Evolutionary conservation across 1,140 invertebrate genomes (phyloP).

Genomic region (Anagrus nilaparvatae): DNA sequence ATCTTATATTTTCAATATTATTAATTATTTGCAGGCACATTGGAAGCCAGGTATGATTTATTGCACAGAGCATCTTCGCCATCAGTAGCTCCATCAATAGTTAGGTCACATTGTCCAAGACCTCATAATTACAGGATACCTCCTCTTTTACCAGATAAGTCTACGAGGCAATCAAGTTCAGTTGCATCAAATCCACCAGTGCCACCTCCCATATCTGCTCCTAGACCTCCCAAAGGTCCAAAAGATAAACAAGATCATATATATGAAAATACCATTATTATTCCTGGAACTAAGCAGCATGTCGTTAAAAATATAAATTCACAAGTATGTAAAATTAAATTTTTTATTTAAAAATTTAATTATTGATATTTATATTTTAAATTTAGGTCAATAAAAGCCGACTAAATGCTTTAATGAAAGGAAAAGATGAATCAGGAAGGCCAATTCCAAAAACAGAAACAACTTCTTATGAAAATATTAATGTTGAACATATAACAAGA

Average conservation of each 20-base stretch:
- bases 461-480: slow-evolving; percentile 74
- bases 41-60: slow-evolving; percentile 41
- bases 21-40: slow-evolving; percentile 18
- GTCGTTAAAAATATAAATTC: slow-evolving; percentile 38
- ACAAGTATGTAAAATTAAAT: no score
- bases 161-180: slow-evolving; percentile 19
- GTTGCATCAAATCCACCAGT: slow-evolving; percentile 25
- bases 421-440: slow-evolving; percentile 30
- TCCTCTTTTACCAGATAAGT: slow-evolving; percentile 31
- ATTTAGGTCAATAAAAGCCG: slow-evolving; percentile 26
- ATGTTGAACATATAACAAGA: slow-evolving; percentile 80
- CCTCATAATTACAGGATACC: slow-evolving; percentile 24
- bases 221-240: slow-evolving; percentile 28
- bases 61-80: slow-evolving; percentile 36
- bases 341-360: no score
- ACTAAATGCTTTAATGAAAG: slow-evolving; percentile 35
- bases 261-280: slow-evolving; percentile 49
- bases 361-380: neutral
- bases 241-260: slow-evolving; percentile 41
- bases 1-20: no score
- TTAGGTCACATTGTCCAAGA: no score
- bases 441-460: slow-evolving; percentile 27
- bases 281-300: slow-evolving; percentile 43
- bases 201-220: slow-evolving; percentile 34
- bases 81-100: slow-evolving; percentile 25